These are phyloP conservation scores for Jordanella pulchra DNA, from an alignment of 2,797 vertebrate genomes.

Conservation along the genomic window DNA sequence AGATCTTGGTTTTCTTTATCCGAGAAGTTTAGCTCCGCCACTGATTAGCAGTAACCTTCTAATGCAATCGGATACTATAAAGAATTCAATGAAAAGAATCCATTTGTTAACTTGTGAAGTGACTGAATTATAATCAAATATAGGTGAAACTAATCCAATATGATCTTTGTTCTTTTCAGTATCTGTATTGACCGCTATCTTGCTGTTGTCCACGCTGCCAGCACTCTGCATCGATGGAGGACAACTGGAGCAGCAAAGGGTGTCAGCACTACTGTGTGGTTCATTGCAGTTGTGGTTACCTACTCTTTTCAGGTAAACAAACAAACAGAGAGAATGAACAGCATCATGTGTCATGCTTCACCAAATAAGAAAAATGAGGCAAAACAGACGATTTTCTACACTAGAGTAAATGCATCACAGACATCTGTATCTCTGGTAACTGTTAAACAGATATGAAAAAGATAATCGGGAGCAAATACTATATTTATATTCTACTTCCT, in stretches of 20 bases:
- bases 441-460: not conserved
- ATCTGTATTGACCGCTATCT: slow-evolving; percentile 95
- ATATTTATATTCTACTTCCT: not conserved
- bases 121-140: not conserved
- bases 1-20: no score
- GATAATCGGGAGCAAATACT: not conserved
- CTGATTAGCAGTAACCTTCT: no score
- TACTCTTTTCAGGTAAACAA: slow-evolving; percentile 83
- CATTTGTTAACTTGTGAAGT: no score
- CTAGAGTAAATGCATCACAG: not conserved
- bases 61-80: not conserved
- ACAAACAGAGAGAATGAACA: not conserved
- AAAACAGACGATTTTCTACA: not conserved
- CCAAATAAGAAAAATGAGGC: not conserved
- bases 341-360: not conserved
- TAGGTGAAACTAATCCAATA: not conserved
- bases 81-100: not conserved
- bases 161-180: slow-evolving; percentile 53
- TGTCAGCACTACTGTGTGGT: slow-evolving; percentile 86
- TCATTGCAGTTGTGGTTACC: slow-evolving; percentile 88
- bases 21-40: no score
- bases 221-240: slow-evolving; percentile 86
- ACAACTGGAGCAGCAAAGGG: slow-evolving; percentile 83
- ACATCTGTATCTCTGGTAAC: not conserved
- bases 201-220: slow-evolving; percentile 86